phyloP scores from a whole-genome alignment of 2,888 invertebrate species.

The Melanargia galathea region DNA sequence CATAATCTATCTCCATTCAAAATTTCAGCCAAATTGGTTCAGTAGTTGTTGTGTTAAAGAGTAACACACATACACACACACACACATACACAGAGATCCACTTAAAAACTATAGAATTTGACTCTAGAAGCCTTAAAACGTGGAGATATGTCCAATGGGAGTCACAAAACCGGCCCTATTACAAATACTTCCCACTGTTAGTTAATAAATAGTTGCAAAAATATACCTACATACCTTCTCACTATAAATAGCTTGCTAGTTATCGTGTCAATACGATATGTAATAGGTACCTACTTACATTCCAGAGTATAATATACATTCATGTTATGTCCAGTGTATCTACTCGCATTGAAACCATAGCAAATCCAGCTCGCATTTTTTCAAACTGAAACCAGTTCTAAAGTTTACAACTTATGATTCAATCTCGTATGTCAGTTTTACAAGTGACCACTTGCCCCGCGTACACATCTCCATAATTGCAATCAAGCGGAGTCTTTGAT shows the following conservation, averaged over 20 bases:
- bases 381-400: slow-evolving; percentile 13
- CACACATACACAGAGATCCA: too few species aligned
- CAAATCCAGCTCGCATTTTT: background rate
- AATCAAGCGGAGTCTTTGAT: slow-evolving; percentile 44
- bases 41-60: too few species aligned
- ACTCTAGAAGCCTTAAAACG: too few species aligned
- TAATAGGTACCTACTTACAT: slow-evolving; percentile 2
- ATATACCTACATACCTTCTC: background rate
- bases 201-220: too few species aligned
- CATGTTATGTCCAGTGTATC: slow-evolving; percentile 17
- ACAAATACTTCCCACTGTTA: too few species aligned
- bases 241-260: background rate
- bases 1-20: too few species aligned
- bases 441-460: slow-evolving; percentile 10
- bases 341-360: background rate
- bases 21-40: too few species aligned
- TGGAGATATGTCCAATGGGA: too few species aligned
- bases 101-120: too few species aligned
- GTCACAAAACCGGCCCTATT: too few species aligned
- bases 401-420: slow-evolving; percentile 4
- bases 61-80: too few species aligned
- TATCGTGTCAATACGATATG: background rate
- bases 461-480: slow-evolving; percentile 39
- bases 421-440: slow-evolving; percentile 2
- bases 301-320: background rate